phyloP scores from a whole-genome alignment of 1,140 invertebrate genomes.

The Apis florea region DNA sequence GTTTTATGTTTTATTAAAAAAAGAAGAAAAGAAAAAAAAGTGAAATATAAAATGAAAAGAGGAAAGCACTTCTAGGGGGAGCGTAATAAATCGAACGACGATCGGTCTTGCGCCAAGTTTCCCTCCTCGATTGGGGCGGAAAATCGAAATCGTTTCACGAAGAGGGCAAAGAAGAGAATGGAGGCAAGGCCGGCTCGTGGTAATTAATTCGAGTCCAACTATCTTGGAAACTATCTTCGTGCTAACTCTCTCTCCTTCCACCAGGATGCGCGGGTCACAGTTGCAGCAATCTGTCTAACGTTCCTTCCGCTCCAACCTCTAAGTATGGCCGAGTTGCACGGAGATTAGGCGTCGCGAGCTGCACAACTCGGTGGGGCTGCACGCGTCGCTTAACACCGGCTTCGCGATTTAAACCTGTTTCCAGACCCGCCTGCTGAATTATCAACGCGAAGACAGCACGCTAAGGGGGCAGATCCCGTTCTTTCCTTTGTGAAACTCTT shows the following conservation, averaged over 20 bases:
- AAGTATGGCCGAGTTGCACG: constrained; percentile 58
- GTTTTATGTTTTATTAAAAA: too few species aligned
- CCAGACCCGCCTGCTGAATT: constrained; percentile 32
- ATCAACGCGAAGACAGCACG: constrained; percentile 27
- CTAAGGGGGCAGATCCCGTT: too few species aligned
- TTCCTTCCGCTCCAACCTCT: constrained; percentile 59
- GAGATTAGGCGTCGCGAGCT: constrained; percentile 60
- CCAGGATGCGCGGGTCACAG: constrained; percentile 32
- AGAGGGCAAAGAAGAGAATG: not conserved
- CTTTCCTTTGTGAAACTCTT: constrained; percentile 23
- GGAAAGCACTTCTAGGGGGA: too few species aligned
- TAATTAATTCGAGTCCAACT: constrained; percentile 67
- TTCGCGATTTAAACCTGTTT: constrained; percentile 40
- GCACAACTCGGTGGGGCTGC: constrained; percentile 19
- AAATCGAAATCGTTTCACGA: not conserved
- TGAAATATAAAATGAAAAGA: not conserved
- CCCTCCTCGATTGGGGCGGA: not conserved
- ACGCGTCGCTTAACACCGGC: constrained; percentile 37
- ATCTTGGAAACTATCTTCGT: constrained; percentile 60
- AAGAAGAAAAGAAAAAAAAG: not conserved
- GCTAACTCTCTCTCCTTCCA: constrained; percentile 42
- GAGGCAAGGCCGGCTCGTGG: constrained; percentile 10
- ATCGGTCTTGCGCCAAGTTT: not conserved
- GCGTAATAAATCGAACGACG: too few species aligned
- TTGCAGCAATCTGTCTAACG: constrained; percentile 63